Percentiles rank a stretch among this genome's conserved stretches.
phyloP scores from a whole-genome alignment of 2,888 invertebrate species.

The Pyrrhia umbra region DNA sequence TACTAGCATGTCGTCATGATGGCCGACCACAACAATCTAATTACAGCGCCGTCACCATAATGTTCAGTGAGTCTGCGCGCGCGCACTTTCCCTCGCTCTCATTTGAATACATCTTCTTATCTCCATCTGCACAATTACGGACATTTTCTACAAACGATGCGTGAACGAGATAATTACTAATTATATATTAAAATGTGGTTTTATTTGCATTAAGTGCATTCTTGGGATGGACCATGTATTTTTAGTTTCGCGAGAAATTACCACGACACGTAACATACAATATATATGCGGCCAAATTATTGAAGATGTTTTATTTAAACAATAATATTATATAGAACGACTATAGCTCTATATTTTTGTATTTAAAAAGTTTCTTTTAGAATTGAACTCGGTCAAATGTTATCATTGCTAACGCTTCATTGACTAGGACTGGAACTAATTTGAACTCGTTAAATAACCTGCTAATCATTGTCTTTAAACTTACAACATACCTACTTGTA shows the following conservation, averaged over 20 bases:
- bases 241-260: constrained; percentile 1
- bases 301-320: background rate
- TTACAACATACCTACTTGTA: background rate
- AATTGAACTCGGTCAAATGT: too few species aligned
- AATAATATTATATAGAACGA: too few species aligned
- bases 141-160: constrained; percentile 60
- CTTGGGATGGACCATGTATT: constrained; percentile 11
- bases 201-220: constrained; percentile 47
- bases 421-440: too few species aligned
- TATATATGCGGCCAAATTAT: background rate
- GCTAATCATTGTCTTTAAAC: too few species aligned
- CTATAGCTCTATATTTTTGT: too few species aligned
- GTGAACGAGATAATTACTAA: constrained; percentile 57
- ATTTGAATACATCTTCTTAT: constrained; percentile 72
- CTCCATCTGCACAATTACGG: constrained; percentile 70
- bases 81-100: constrained; percentile 72
- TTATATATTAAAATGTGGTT: constrained; percentile 47
- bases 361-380: too few species aligned
- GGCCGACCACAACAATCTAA: constrained; percentile 36
- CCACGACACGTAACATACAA: background rate
- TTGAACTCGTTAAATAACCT: too few species aligned
- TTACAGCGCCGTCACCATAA: constrained; percentile 36
- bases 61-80: constrained; percentile 55
- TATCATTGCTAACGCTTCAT: too few species aligned
- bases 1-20: background rate